A percentile compares a stretch with the other conserved stretches of the same genome.
phyloP scores from a whole-genome alignment of 2,113 vertebrate species.

The Rhea pennata region DNA sequence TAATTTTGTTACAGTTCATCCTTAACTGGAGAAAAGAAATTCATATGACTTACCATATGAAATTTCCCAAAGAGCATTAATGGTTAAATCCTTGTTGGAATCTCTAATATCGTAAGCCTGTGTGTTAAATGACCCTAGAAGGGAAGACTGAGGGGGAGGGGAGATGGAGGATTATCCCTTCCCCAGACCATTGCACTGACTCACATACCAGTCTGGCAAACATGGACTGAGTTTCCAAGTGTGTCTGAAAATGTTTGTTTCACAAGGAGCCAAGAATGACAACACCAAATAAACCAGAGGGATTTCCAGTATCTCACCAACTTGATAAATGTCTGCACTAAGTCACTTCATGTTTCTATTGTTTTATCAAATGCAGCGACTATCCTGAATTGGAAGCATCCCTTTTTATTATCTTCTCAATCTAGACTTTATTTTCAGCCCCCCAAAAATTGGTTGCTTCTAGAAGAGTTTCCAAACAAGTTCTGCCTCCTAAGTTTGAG shows the following conservation, averaged over 20 bases:
- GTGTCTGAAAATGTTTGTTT: slow-evolving; percentile 65
- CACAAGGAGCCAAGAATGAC: slow-evolving; percentile 59
- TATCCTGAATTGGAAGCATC: not conserved
- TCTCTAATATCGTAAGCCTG: slow-evolving; percentile 78
- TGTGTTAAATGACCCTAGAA: slow-evolving; percentile 74
- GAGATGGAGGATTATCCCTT: slow-evolving; percentile 68
- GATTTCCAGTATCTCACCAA: slow-evolving; percentile 50
- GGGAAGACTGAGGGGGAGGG: slow-evolving; percentile 53
- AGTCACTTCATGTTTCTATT: slow-evolving; percentile 8
- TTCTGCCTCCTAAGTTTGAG: not conserved
- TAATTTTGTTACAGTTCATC: slow-evolving; percentile 17
- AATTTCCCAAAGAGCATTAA: slow-evolving; percentile 80
- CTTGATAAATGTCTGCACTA: slow-evolving; percentile 28
- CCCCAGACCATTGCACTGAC: slow-evolving; percentile 55
- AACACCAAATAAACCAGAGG: slow-evolving; percentile 55
- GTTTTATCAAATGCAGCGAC: not conserved
- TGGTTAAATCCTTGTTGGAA: slow-evolving; percentile 87
- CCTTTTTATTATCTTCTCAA: not conserved
- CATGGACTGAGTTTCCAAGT: slow-evolving; percentile 16
- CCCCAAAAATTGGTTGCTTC: not conserved
- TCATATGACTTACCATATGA: slow-evolving; percentile 68
- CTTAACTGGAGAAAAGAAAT: slow-evolving; percentile 38
- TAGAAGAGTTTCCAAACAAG: not conserved
- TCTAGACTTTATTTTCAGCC: not conserved
- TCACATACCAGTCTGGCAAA: slow-evolving; percentile 69